Evolutionary conservation across 2,797 vertebrate species (phyloP), one percentile per base, ranked within the genome.

Genomic region (Malurus leucopterus): DNA sequence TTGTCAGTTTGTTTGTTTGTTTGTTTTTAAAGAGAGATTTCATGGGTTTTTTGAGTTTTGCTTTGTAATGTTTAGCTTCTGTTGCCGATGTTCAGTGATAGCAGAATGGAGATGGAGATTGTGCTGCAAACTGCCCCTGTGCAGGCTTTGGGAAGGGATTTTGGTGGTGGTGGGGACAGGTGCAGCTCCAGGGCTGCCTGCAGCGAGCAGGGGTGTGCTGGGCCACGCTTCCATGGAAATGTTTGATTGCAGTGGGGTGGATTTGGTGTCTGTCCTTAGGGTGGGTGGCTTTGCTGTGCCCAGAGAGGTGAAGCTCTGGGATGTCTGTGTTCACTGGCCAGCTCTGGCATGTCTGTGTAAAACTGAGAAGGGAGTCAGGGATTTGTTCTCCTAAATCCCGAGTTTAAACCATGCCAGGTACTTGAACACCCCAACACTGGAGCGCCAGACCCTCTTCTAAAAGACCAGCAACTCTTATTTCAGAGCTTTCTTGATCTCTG

Each of bases 121-220:
- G 8, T 59, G 50, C 14, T 78, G 58, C 29, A 55, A 36, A 19
- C 8, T 22, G 65, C 36, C 70, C 38, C 72, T 86, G 69, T 32
- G 49, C 46, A 80, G 4, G 15, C 21, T 49, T 68, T 16, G 5
- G 36, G 63, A 57, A 65, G 59, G 51, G 30, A 38, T 49, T 84
- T 32, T 21, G 11, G 24, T 49, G 11, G 11, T 84, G 47, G 9
- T 4, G n/a, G 4, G 53, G 27, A n/a, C 41, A 75, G 47, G 9
- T 58, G 15, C 8, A 70, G 55, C 29, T 29, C 54, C 14, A 36
- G 57, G 9, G 11, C 9, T 38, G 50, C 22, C 59, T 13, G 41
- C 16, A 68, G 38, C 5, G 29, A 61, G 64, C 44, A 41, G 53
- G 49, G 32, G 15, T 38, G 17, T 0, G 0, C 51, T 26, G 17